phyloP scores from a whole-genome alignment of 1,140 invertebrate species.

The Cherax quadricarinatus region DNA sequence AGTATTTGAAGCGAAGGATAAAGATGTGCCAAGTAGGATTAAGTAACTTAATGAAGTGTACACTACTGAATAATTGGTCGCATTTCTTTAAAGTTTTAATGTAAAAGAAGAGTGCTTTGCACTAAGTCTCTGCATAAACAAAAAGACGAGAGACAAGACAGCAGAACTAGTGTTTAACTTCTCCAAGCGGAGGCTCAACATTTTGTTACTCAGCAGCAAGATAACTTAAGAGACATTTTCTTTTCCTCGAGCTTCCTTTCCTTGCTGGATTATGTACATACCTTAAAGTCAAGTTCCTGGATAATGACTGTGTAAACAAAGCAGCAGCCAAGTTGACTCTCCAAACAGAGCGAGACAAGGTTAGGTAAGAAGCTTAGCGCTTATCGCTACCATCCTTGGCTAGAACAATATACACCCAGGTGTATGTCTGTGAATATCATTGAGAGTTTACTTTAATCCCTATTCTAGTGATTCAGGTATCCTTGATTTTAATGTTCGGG shows the following conservation, averaged over 20 bases:
- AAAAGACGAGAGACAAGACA: no score
- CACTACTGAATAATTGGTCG: background rate
- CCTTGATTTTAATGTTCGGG: no score
- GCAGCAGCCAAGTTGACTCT: background rate
- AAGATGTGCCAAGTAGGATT: slow-evolving; percentile 3
- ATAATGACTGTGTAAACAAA: background rate
- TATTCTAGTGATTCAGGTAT: no score
- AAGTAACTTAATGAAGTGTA: background rate
- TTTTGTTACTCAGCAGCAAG: background rate
- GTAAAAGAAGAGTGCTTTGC: no score
- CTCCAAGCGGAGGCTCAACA: background rate
- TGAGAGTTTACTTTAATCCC: no score
- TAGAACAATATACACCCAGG: no score
- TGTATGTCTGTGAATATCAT: no score
- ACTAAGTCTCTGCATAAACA: no score
- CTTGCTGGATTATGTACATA: background rate
- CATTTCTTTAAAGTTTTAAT: no score
- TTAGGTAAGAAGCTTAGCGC: no score
- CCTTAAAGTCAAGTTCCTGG: background rate
- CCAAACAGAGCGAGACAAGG: background rate
- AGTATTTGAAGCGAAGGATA: background rate
- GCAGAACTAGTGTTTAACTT: no score
- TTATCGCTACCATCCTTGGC: no score
- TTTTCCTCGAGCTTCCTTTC: background rate
- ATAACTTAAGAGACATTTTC: background rate